Evolutionary conservation across 2,797 vertebrate genomes (phyloP), one percentile per base, ranked within the genome.

Genomic region (Rhyacichthys aspro): DNA sequence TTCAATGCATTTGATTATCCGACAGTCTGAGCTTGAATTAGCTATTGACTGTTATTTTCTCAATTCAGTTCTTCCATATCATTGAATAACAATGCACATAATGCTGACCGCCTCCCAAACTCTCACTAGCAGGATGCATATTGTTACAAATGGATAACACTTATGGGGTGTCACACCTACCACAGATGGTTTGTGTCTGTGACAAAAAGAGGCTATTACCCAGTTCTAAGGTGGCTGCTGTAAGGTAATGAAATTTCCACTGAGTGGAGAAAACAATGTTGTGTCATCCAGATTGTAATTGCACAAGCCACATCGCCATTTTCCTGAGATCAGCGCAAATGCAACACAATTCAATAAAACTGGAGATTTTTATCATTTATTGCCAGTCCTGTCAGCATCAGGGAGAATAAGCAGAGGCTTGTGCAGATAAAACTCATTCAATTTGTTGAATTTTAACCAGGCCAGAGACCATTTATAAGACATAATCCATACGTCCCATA

Each of bases 161-260:
- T 88, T 84, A 84, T 67, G 79, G 60, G 68, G 76, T 81, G 87
- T 88, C 83, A 67, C 78, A 78, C 81, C 79, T 78, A 76, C 74
- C 57, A 50, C 84, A 82, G 76, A 76, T 61, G 17, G 67, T 72
- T 84, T 82, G 81, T 76, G 78, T 77, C 84, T 79, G 71, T 89
- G 87, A 87, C 85, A 82, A 88, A 89, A 88, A 80, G 80, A 88
- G 81, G 79, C 90, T 85, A 86, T 92, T 90, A 89, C 89, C 88
- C 89, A 81, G 82, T 90, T 90, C 84, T 87, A 81, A 87, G 86
- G 73, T 83, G 49, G 79, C 78, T 78, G 78, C 82, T 86, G 82
- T 83, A 86, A 88, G 81, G 87, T 91, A 92, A 92, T 92, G 91
- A 90, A 82, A 91, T 93, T 93, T 92, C 84, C 90, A 88, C 86